Evolutionary conservation across 2,888 invertebrate species (phyloP).

Genomic region (Tipula lateralis): DNA sequence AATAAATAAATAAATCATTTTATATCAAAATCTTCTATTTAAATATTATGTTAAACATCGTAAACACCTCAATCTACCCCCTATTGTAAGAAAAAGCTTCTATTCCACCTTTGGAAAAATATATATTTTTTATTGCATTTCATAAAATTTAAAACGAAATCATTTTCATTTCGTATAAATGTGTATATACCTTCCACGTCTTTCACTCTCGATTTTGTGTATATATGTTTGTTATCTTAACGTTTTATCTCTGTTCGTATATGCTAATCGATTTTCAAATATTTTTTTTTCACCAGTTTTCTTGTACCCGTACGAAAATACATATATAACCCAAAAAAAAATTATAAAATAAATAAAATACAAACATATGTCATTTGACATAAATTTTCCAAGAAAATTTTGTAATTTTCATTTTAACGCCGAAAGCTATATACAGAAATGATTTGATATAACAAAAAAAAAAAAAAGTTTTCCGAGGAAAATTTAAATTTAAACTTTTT

Average conservation of each 20-base stretch:
- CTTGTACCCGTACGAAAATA: neutral
- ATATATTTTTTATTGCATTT: constrained; percentile 12
- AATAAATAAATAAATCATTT: neutral
- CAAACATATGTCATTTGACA: constrained; percentile 19
- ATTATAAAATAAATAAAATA: neutral
- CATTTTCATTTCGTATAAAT: neutral
- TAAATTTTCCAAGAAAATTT: constrained; percentile 19
- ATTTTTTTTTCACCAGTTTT: neutral
- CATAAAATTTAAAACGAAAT: neutral
- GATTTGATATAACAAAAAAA: neutral
- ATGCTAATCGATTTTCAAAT: neutral
- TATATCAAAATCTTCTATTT: neutral
- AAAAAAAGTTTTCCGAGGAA: neutral
- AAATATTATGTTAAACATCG: neutral
- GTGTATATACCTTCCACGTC: neutral
- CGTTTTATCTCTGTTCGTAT: neutral
- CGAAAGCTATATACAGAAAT: constrained; percentile 3
- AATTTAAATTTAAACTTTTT: neutral
- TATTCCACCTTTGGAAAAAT: neutral
- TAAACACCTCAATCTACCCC: neutral
- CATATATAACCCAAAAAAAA: too few relatives aligned
- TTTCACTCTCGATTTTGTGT: neutral
- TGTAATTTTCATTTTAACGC: constrained; percentile 24
- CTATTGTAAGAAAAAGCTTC: neutral
- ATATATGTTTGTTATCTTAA: neutral